Conservation (phyloP, 2,797 vertebrate genomes). For the Chaetodon trifasciatus region DNA sequence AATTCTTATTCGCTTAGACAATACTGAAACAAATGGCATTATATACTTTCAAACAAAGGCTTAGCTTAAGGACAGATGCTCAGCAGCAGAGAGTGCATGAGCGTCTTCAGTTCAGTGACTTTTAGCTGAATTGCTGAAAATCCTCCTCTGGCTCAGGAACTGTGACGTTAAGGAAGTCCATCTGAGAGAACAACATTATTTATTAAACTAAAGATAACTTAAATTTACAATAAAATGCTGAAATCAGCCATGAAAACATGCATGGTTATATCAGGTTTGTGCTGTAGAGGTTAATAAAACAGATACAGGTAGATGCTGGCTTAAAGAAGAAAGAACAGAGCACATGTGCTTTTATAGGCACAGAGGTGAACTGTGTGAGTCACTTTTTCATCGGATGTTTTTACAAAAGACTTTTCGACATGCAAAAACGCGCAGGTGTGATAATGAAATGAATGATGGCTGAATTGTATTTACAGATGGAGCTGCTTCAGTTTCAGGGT, state of each 20-base stretch:
- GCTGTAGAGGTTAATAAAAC: background rate
- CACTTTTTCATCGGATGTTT: background rate
- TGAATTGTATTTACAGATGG: background rate
- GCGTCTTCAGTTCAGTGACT: background rate
- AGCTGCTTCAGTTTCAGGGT: background rate
- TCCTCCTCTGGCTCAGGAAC: background rate
- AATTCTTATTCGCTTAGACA: conserved; percentile 1
- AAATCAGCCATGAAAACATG: background rate
- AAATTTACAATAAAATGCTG: no score
- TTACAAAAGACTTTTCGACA: conserved; percentile 8
- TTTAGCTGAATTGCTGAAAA: background rate
- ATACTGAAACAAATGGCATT: background rate
- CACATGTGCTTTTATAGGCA: background rate
- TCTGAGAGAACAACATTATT: background rate
- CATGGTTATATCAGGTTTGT: background rate
- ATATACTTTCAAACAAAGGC: background rate
- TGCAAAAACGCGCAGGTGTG: conserved; percentile 1
- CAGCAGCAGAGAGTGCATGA: background rate
- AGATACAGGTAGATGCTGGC: no score
- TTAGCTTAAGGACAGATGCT: background rate
- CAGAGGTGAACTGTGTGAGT: background rate
- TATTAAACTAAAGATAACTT: background rate
- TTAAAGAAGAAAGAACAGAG: background rate
- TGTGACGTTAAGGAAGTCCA: background rate
- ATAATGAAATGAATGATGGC: background rate